Percentiles rank a stretch among this genome's conserved stretches.
phyloP scores from a whole-genome alignment of 2,888 invertebrate species.

The Spilosoma lubricipeda region DNA sequence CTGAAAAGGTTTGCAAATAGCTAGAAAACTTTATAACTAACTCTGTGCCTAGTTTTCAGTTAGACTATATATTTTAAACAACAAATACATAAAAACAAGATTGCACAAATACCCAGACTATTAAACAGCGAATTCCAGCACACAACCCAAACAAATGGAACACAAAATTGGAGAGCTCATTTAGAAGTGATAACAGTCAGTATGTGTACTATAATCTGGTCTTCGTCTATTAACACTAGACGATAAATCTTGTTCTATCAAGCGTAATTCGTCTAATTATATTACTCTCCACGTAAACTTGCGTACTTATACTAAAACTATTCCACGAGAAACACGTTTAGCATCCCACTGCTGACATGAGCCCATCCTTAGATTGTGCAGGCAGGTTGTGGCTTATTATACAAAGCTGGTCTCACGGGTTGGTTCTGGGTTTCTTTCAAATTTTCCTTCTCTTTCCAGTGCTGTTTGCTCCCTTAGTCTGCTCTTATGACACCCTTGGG shows the following conservation, averaged over 20 bases:
- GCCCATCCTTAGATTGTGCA: background rate
- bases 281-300: background rate
- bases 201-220: slow-evolving; percentile 9
- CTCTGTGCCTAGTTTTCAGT: background rate
- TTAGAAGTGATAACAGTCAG: slow-evolving; percentile 17
- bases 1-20: no score
- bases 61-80: background rate
- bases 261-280: background rate
- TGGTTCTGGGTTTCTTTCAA: background rate
- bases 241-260: slow-evolving; percentile 12
- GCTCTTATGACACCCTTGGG: no score
- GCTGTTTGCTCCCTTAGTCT: no score
- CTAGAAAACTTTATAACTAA: background rate
- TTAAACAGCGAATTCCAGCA: slow-evolving; percentile 4
- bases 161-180: slow-evolving; percentile 8
- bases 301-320: background rate
- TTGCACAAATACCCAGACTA: slow-evolving; percentile 15
- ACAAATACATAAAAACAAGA: background rate
- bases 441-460: background rate
- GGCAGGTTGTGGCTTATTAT: background rate
- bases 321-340: background rate
- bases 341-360: no score
- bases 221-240: background rate
- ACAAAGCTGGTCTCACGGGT: background rate
- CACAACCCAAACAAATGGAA: slow-evolving; percentile 11